These are phyloP conservation scores for Leptinotarsa defecta DNA, from an alignment of 1,140 invertebrate genomes.

Conservation along the genomic window DNA sequence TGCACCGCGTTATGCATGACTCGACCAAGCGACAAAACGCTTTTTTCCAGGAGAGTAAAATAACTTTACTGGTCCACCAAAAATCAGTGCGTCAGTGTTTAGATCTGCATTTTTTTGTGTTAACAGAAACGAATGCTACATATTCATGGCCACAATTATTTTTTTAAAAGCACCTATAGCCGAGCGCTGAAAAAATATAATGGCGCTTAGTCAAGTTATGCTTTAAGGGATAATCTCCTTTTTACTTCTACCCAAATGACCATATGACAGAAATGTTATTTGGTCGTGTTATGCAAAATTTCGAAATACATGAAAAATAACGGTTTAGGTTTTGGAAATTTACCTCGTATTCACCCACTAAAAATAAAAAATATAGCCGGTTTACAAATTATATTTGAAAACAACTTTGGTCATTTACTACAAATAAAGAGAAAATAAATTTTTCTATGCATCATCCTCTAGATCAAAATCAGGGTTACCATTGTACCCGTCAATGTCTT, in stretches of 20 bases:
- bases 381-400: neutral
- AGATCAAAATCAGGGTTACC: neutral
- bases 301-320: neutral
- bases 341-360: neutral
- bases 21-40: neutral
- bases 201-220: slow-evolving; percentile 2
- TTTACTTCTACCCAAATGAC: neutral
- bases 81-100: neutral
- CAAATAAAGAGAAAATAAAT: neutral
- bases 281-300: slow-evolving; percentile 1
- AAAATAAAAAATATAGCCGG: neutral
- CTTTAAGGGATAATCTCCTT: neutral
- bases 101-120: slow-evolving; percentile 1
- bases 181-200: neutral
- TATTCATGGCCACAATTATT: neutral
- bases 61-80: neutral
- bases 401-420: neutral
- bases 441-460: neutral
- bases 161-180: neutral
- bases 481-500: neutral
- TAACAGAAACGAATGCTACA: neutral
- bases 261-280: neutral
- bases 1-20: neutral
- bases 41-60: neutral
- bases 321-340: neutral